These are phyloP conservation scores for Macroramphosus scolopax DNA, from an alignment of 2,797 vertebrate species.

Conservation along the genomic window DNA sequence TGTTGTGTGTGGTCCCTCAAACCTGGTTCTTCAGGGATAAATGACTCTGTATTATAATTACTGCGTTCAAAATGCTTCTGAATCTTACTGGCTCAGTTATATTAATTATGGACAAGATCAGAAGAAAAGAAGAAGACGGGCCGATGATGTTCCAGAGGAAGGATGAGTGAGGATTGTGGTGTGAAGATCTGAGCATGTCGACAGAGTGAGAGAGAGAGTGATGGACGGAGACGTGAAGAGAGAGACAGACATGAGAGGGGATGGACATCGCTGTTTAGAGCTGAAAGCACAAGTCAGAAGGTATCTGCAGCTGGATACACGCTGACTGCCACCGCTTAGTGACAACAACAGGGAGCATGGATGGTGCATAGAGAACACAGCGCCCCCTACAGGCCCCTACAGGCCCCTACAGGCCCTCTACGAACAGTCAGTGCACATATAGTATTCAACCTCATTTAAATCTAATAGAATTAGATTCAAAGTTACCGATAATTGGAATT, in stretches of 20 bases:
- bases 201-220: constrained; percentile 80
- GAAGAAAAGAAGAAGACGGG: neutral
- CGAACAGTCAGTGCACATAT: too few species aligned
- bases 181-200: neutral
- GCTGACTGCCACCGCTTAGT: constrained; percentile 27
- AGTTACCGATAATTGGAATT: constrained; percentile 19
- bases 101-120: neutral
- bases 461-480: constrained; percentile 22
- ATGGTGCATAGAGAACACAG: constrained; percentile 53
- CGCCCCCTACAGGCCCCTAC: too few species aligned
- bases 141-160: neutral
- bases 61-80: too few species aligned
- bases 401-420: too few species aligned
- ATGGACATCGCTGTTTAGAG: constrained; percentile 64
- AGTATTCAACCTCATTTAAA: too few species aligned
- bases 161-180: too few species aligned
- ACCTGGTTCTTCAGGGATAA: too few species aligned
- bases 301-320: constrained; percentile 57
- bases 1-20: too few species aligned
- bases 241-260: constrained; percentile 72
- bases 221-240: constrained; percentile 52
- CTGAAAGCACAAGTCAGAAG: constrained; percentile 59
- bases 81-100: neutral
- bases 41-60: too few species aligned
- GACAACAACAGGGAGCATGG: constrained; percentile 35